phyloP scores from a whole-genome alignment of 1,140 invertebrate species.

The Pomacea maculata region DNA sequence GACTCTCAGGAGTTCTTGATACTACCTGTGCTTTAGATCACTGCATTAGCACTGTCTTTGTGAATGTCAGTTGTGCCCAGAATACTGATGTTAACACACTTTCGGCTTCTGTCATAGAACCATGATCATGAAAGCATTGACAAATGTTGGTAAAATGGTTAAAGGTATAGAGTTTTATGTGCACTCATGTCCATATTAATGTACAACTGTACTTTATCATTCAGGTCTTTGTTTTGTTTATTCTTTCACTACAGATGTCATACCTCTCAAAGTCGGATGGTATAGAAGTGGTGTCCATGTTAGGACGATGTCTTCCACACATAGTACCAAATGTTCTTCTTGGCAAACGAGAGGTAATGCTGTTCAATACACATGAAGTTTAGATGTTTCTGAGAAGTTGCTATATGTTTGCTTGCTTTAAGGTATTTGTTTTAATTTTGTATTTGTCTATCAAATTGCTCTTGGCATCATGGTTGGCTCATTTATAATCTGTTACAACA shows the following conservation, averaged over 20 bases:
- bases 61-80: background rate
- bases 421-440: too few species aligned
- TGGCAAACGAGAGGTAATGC: slow-evolving; percentile 73
- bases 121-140: too few species aligned
- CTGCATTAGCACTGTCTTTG: background rate
- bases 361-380: background rate
- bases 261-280: slow-evolving; percentile 54
- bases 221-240: background rate
- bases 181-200: too few species aligned
- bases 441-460: too few species aligned
- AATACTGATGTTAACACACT: background rate
- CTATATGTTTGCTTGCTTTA: too few species aligned
- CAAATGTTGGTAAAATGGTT: too few species aligned
- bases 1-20: background rate
- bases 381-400: background rate
- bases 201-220: too few species aligned
- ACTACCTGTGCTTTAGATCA: background rate
- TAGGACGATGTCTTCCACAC: slow-evolving; percentile 68
- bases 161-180: too few species aligned
- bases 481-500: slow-evolving; percentile 39
- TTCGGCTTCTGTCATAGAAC: too few species aligned
- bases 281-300: slow-evolving; percentile 60
- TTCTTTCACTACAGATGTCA: slow-evolving; percentile 48
- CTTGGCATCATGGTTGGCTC: too few species aligned
- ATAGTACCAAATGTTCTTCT: slow-evolving; percentile 77